phyloP scores from a whole-genome alignment of 2,113 vertebrate genomes.

The Vanacampus margaritifer region DNA sequence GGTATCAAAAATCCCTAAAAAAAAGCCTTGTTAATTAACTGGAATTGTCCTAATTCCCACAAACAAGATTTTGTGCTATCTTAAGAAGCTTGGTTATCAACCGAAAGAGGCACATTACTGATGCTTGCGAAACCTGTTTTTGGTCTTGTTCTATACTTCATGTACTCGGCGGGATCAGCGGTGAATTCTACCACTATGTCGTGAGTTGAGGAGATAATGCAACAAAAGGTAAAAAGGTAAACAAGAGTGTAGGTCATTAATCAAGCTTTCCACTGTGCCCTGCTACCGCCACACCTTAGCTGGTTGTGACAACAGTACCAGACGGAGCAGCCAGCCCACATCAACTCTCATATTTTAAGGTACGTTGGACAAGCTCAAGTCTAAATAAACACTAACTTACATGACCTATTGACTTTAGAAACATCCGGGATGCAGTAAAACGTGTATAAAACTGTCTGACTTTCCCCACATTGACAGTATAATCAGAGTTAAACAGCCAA shows the following conservation, averaged over 20 bases:
- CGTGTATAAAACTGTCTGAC: slow-evolving; percentile 22
- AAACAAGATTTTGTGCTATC: not conserved
- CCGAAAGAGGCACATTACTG: not conserved
- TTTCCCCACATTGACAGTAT: slow-evolving; percentile 53
- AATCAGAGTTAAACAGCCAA: slow-evolving; percentile 33
- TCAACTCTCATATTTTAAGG: slow-evolving; percentile 45
- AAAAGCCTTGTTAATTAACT: not conserved
- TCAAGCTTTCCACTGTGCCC: slow-evolving; percentile 54
- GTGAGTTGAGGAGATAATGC: slow-evolving; percentile 42
- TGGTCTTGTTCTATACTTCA: slow-evolving; percentile 11
- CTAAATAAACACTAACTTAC: slow-evolving; percentile 44
- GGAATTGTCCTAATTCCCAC: not conserved
- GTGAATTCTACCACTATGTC: slow-evolving; percentile 16
- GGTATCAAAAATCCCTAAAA: no score
- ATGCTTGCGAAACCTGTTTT: slow-evolving; percentile 41
- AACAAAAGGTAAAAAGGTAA: slow-evolving; percentile 59
- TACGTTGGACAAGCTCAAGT: slow-evolving; percentile 42
- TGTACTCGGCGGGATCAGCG: slow-evolving; percentile 16
- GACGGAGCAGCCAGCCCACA: slow-evolving; percentile 47
- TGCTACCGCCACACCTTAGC: slow-evolving; percentile 43
- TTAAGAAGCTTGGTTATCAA: not conserved
- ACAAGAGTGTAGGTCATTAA: slow-evolving; percentile 57
- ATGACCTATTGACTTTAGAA: slow-evolving; percentile 40
- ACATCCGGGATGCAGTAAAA: slow-evolving; percentile 51
- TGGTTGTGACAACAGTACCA: slow-evolving; percentile 40